Conservation (phyloP, 2,113 vertebrate genomes). For the Grammomys dolichurus region DNA sequence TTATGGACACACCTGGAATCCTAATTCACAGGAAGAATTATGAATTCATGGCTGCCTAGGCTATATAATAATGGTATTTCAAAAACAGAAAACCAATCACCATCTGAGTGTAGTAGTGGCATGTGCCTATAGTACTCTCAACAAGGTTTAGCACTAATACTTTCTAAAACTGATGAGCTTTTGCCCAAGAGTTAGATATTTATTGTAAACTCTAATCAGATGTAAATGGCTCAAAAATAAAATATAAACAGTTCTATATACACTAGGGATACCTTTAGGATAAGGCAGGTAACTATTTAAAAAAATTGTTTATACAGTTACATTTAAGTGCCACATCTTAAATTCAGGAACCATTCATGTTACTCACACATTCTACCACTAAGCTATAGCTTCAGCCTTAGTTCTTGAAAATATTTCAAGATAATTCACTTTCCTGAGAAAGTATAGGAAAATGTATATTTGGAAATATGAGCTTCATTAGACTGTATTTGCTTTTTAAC, state of each 20-base stretch:
- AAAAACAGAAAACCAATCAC: neutral
- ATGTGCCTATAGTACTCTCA: neutral
- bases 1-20: neutral
- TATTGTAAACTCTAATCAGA: slow-evolving; percentile 27
- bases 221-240: neutral
- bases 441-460: slow-evolving; percentile 48
- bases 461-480: neutral
- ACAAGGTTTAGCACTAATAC: neutral
- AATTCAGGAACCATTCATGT: neutral
- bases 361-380: neutral
- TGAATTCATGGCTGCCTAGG: neutral
- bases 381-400: neutral
- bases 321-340: neutral
- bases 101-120: neutral
- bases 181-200: neutral
- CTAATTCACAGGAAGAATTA: neutral
- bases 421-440: slow-evolving; percentile 23
- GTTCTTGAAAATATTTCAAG: neutral
- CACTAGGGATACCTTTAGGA: slow-evolving; percentile 31
- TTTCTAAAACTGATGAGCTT: slow-evolving; percentile 39
- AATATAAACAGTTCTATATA: neutral
- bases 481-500: neutral
- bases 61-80: neutral
- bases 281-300: neutral
- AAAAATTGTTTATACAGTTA: neutral